Percentiles rank a stretch among this genome's conserved stretches.
Conservation (phyloP, 2,888 invertebrate species). For the Dolichopus griseipennis region DNA sequence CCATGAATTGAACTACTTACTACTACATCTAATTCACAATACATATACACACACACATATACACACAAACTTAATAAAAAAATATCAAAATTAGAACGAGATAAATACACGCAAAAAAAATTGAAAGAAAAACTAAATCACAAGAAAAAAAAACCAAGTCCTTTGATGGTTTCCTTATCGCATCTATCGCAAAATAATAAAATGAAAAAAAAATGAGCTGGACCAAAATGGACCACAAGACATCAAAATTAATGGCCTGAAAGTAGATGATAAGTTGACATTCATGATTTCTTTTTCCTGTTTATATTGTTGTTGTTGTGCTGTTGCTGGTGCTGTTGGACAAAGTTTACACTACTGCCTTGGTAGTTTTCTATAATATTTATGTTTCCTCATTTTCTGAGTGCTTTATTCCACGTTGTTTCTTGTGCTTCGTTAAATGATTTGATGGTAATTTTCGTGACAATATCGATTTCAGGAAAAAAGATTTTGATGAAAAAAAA, state of each 20-base stretch:
- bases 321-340: too few relatives aligned
- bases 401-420: too few relatives aligned
- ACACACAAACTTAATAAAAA: not conserved
- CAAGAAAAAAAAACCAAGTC: not conserved
- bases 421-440: too few relatives aligned
- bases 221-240: conserved; percentile 1
- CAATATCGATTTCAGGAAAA: too few relatives aligned
- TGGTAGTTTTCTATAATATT: too few relatives aligned
- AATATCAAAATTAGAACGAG: not conserved
- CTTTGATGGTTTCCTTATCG: not conserved
- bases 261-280: conserved; percentile 6
- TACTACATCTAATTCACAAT: not conserved
- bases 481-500: too few relatives aligned
- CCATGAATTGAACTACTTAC: not conserved
- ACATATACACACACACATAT: not conserved
- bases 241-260: conserved; percentile 4
- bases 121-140: not conserved
- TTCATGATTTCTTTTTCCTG: not conserved
- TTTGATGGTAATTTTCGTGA: too few relatives aligned
- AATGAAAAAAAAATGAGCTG: not conserved
- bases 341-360: too few relatives aligned
- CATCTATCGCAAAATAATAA: not conserved
- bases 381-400: too few relatives aligned
- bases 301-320: too few relatives aligned
- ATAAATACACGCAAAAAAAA: not conserved